A percentile compares a stretch with the other conserved stretches of the same genome.
phyloP scores from a whole-genome alignment of 2,888 invertebrate genomes.

The Peribatodes rhomboidaria region DNA sequence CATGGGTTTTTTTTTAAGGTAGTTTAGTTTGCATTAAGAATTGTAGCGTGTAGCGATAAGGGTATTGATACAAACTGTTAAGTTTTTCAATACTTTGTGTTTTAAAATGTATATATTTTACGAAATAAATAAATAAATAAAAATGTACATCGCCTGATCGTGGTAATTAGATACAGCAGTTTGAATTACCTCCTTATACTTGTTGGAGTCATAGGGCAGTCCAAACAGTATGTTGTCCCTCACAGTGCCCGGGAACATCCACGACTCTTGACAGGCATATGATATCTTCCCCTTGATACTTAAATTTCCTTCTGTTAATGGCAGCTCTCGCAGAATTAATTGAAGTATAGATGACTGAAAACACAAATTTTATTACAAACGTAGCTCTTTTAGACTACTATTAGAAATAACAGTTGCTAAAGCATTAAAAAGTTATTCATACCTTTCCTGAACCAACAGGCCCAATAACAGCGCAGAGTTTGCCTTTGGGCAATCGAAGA shows the following conservation, averaged over 20 bases:
- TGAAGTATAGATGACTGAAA: conserved; percentile 88
- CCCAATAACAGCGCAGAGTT: conserved; percentile 93
- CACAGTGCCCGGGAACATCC: conserved; percentile 92
- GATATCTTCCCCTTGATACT: conserved; percentile 88
- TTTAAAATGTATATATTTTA: too few relatives aligned
- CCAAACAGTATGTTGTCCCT: conserved; percentile 95
- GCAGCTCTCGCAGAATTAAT: conserved; percentile 90
- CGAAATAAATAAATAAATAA: too few relatives aligned
- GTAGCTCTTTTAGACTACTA: neutral
- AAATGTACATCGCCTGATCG: too few relatives aligned
- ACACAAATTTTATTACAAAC: conserved; percentile 10
- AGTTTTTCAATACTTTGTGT: too few relatives aligned
- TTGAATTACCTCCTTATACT: conserved; percentile 86
- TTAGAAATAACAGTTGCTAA: neutral
- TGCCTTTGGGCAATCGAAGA: conserved; percentile 85
- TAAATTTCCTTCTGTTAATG: conserved; percentile 85
- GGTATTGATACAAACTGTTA: too few relatives aligned
- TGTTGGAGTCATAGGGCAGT: conserved; percentile 84
- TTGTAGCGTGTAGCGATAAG: too few relatives aligned
- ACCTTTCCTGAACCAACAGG: conserved; percentile 95
- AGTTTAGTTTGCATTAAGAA: too few relatives aligned
- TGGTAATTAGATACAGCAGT: too few relatives aligned
- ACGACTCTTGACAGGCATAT: conserved; percentile 94
- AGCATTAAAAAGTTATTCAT: conserved; percentile 26
- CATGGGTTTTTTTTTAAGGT: too few relatives aligned